Conservation (phyloP, 2,797 vertebrate species). For the Rachycentron canadum region DNA sequence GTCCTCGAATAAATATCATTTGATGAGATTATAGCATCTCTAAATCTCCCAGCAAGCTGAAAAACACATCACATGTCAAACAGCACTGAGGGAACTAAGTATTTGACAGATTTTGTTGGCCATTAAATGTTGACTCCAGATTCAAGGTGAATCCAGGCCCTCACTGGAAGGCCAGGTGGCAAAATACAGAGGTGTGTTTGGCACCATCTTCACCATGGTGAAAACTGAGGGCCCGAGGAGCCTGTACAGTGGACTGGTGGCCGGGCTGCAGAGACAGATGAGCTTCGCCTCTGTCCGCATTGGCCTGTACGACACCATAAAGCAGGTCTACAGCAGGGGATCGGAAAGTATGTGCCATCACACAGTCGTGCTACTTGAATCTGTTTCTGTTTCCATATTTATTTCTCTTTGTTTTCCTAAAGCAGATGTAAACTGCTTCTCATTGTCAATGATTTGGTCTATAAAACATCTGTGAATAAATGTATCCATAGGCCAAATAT, state of each 20-base stretch:
- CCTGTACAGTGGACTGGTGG: constrained; percentile 87
- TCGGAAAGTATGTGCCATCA: constrained; percentile 77
- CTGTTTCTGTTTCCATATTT: background rate
- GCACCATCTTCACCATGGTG: constrained; percentile 86
- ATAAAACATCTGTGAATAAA: too few species aligned
- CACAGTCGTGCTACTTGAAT: background rate
- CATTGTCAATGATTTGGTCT: too few species aligned
- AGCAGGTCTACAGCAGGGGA: constrained; percentile 84
- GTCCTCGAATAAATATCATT: too few species aligned
- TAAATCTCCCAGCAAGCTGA: background rate
- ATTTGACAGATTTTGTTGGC: background rate
- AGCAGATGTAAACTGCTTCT: background rate
- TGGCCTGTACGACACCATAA: constrained; percentile 88
- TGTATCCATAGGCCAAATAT: too few species aligned
- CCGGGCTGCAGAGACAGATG: constrained; percentile 88
- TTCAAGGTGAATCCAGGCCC: constrained; percentile 84
- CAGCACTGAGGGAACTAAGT: too few species aligned
- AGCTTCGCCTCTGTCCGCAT: constrained; percentile 88
- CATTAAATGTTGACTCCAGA: constrained; percentile 63
- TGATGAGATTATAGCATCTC: background rate
- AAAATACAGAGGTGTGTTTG: constrained; percentile 85
- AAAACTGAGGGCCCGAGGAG: constrained; percentile 82
- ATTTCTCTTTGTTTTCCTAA: too few species aligned
- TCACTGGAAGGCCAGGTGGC: constrained; percentile 36
- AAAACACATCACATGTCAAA: background rate